Percentiles rank a stretch among this genome's conserved stretches.
Evolutionary conservation across 2,113 vertebrate genomes (phyloP).

Genomic region (Sinocyclocheilus rhinocerous): DNA sequence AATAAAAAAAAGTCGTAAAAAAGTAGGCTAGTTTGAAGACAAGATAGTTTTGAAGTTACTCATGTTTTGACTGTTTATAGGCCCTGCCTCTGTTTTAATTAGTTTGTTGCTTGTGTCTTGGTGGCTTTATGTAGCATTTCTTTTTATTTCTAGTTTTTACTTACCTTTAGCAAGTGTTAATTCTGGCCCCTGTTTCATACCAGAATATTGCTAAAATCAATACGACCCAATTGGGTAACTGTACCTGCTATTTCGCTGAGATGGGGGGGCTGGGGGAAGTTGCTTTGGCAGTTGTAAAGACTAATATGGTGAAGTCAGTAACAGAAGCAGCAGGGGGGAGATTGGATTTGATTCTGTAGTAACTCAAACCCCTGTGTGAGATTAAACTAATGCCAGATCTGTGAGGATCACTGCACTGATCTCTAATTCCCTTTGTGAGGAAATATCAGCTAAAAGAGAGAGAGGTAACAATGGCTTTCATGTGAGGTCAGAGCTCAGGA

Average conservation of each 20-base stretch:
- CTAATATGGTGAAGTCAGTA: conserved; percentile 60
- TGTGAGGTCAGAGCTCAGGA: conserved; percentile 46
- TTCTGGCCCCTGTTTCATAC: background rate
- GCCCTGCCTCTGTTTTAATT: background rate
- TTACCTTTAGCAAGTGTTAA: background rate
- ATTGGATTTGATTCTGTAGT: conserved; percentile 60
- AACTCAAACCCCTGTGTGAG: conserved; percentile 47
- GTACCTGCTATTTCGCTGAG: background rate
- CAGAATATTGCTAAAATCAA: background rate
- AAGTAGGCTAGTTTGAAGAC: no score
- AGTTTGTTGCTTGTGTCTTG: background rate
- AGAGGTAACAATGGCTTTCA: conserved; percentile 52
- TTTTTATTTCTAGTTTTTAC: background rate
- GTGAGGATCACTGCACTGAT: conserved; percentile 52
- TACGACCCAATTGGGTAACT: background rate
- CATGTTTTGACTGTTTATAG: background rate
- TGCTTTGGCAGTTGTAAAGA: conserved; percentile 49
- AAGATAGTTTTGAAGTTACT: no score
- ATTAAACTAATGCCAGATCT: conserved; percentile 59
- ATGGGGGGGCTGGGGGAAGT: conserved; percentile 3
- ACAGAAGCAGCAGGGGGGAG: conserved; percentile 54
- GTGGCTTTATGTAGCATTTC: background rate
- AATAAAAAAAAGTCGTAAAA: no score
- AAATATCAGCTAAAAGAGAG: conserved; percentile 46
- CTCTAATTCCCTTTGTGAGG: conserved; percentile 53